Base-by-base conservation (phyloP, 2,888 invertebrate species). In the Hoplodrina ambigua region DNA sequence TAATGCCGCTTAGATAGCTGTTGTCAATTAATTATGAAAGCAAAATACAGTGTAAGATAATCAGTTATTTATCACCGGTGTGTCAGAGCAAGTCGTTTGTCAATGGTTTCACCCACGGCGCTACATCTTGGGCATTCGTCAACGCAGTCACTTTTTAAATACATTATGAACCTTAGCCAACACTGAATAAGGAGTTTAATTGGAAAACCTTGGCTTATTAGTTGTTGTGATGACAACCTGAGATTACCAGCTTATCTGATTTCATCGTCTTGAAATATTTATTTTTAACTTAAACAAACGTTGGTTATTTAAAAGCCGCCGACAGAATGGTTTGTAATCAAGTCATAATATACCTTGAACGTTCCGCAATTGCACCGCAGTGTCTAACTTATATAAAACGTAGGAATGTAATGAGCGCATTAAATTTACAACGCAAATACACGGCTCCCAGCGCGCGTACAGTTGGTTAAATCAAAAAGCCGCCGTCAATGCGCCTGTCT, bases 41-140 rank as follows among this genome's bases (percentile, higher is more conserved):
- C 92, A 92, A 94, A 94, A 94, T 92, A 91, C 90, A 92, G 91
- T 92, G 94, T 94, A 95, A 94, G 92, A 93, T 92, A 94, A 95
- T 95, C 94, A 94, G 95, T 94, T 94, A 95, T 95, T 95, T 95
- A 96, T 96, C 94, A 94, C 91, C 87, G 89, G 88, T 92, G 93
- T 91, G 94, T 94, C 94, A 93, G 91, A 89, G 89, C 88, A 88
- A 89, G 92, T 93, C 94, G 91, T 95, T 95, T 96, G 94, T 95
- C 95, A 94, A 92, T 86, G 87, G 92, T 92, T 92, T 93, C 95
- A 93, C 95, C 95, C 94, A 95, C 95, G 92, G 88, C 84, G 88
- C 86, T 87, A 85, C 90, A 86, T 90, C 93, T 92, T 87, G 88
- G 88, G 90, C 89, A 92, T 94, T 93, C 92, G 93, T 94, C 93